Base-by-base conservation (phyloP, 1,140 invertebrate species). In the Pseudomyrmex dendroicus region DNA sequence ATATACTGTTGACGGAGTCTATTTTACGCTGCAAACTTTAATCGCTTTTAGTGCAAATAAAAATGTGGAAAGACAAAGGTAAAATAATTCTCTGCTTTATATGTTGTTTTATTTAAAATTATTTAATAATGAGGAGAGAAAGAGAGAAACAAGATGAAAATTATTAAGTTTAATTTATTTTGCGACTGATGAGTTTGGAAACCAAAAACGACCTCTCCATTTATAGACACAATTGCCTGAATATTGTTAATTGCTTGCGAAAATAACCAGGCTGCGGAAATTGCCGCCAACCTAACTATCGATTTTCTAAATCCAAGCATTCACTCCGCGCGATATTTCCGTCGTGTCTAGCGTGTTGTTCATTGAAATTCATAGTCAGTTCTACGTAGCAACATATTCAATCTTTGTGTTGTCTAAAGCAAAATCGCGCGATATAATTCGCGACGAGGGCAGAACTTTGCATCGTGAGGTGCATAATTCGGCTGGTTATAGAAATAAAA, bases 1-100 rank as follows among this genome's bases (percentile, higher is more conserved):
- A 70, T 5, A 5, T 13, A 50, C 25, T 48, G 70, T 1, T 70
- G 46, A 48, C 46, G 0, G 2, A 70, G 15, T 70, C 13, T 57
- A 78, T 59, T 57, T 12, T 15, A 68, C 59, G 20, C 59, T 57
- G 66, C 35, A n/a, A 57, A 68, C 62, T 52, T 52, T 52, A 12
- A 52, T 52, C 50, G 35, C 13, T 52, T 13, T 52, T 52, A 52
- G 3, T 52, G 50, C 50, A 2, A 35, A 35, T 35, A 35, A 35
- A 35, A 35, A 35, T 35, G 7, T 35, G 0, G 5, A 35, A 35
- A 7, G 5, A 35, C 35, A 35, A 35, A 35, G 35, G 35, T 5
- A 35, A 35, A 35, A 35, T 35, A 35, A 5, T 35, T 35, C 35
- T 52, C 50, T 10, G 35, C 50, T 52, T 52, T 52, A 12, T 52